Percentiles rank a stretch among this genome's conserved stretches.
phyloP scores from a whole-genome alignment of 2,797 vertebrate genomes.

The Microhierax caerulescens region DNA sequence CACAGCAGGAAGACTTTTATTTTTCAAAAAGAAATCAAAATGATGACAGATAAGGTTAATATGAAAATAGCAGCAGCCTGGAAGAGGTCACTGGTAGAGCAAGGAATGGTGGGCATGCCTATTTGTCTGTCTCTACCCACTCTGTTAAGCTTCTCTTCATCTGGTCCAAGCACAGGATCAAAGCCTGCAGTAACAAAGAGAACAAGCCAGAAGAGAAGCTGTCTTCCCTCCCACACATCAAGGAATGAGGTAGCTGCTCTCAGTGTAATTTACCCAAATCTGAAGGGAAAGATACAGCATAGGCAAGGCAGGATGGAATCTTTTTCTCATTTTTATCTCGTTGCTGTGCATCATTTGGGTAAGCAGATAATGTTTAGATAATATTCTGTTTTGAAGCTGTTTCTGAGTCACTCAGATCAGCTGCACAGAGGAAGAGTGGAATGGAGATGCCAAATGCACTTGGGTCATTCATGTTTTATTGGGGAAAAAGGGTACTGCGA shows the following conservation, averaged over 20 bases:
- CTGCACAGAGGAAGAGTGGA: background rate
- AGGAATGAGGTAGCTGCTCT: background rate
- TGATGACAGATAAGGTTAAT: background rate
- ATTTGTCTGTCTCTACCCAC: background rate
- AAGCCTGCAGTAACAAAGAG: background rate
- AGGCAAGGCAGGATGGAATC: background rate
- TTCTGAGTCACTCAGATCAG: slow-evolving; percentile 15
- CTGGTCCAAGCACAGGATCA: background rate
- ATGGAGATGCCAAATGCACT: background rate
- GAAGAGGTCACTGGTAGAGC: background rate
- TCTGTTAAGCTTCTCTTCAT: background rate
- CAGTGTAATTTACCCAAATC: background rate
- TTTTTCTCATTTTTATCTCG: background rate
- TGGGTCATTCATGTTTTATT: background rate
- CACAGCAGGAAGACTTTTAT: background rate
- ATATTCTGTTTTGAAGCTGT: background rate
- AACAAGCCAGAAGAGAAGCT: slow-evolving; percentile 6
- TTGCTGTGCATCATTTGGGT: background rate
- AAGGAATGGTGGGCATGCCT: background rate
- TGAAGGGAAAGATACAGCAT: background rate
- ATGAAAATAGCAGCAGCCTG: background rate
- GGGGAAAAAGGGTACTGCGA: background rate
- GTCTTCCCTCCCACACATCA: background rate
- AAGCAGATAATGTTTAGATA: background rate
- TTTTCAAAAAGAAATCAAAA: background rate